Conservation (phyloP, 1,140 invertebrate genomes). For the Rhynchophorus ferrugineus region DNA sequence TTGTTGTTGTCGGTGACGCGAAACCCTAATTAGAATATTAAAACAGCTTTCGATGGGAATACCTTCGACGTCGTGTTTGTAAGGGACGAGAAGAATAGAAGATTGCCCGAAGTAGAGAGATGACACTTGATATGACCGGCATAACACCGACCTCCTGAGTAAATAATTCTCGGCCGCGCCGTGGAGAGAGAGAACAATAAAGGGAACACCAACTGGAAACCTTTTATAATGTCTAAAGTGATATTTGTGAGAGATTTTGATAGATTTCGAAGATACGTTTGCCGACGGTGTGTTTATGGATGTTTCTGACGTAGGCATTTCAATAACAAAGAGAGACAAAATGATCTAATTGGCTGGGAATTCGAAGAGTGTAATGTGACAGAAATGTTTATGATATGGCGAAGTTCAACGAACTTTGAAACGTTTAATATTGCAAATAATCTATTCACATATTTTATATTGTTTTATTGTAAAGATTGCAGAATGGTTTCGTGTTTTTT, state of each 20-base stretch:
- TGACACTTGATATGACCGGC: slow-evolving; percentile 8
- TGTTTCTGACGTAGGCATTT: too few relatives aligned
- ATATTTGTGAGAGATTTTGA: background rate
- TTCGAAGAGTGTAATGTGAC: too few relatives aligned
- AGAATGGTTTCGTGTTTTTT: too few relatives aligned
- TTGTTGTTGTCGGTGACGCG: background rate
- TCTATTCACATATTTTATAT: too few relatives aligned
- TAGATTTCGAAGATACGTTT: too few relatives aligned
- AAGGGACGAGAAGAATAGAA: background rate
- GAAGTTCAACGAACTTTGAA: too few relatives aligned
- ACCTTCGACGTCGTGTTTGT: background rate
- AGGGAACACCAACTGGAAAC: background rate
- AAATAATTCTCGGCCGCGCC: slow-evolving; percentile 4
- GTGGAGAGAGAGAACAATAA: background rate
- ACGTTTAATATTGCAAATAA: too few relatives aligned
- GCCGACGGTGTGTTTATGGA: too few relatives aligned
- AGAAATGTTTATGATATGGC: too few relatives aligned
- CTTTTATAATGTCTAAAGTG: background rate
- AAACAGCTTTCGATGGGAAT: background rate
- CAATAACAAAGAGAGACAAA: too few relatives aligned
- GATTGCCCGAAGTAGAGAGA: background rate
- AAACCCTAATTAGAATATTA: background rate
- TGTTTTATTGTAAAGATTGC: too few relatives aligned
- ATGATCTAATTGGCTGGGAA: too few relatives aligned
- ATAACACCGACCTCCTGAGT: slow-evolving; percentile 4